These are phyloP conservation scores for Entomobrya multifasciata DNA, from an alignment of 2,888 invertebrate genomes.

Conservation along the genomic window DNA sequence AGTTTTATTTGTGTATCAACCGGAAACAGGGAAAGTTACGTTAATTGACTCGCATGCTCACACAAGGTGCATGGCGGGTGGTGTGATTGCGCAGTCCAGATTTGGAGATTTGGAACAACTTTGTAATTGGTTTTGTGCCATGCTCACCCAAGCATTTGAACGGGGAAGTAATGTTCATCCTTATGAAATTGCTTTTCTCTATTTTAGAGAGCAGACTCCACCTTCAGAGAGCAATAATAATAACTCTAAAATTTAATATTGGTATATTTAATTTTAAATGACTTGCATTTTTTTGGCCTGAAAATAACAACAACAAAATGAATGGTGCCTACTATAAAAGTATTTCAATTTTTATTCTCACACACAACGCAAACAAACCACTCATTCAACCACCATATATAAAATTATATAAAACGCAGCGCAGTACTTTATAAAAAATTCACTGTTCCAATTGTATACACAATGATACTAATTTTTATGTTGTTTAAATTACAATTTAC, in stretches of 20 bases:
- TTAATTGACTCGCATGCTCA: constrained; percentile 78
- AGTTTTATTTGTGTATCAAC: constrained; percentile 77
- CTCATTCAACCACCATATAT: too few species aligned
- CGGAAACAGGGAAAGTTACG: constrained; percentile 75
- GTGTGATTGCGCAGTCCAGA: constrained; percentile 75
- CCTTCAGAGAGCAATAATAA: constrained; percentile 34
- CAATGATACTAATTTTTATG: not conserved
- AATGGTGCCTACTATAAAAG: constrained; percentile 12
- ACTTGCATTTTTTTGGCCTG: not conserved
- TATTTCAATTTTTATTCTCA: too few species aligned
- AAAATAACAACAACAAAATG: too few species aligned
- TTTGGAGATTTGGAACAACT: constrained; percentile 73
- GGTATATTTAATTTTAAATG: not conserved
- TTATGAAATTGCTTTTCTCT: constrained; percentile 72
- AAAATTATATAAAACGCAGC: too few species aligned
- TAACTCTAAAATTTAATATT: not conserved
- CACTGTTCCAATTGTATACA: not conserved
- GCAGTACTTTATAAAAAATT: not conserved
- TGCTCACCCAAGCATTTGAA: constrained; percentile 65
- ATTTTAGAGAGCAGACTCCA: constrained; percentile 43
- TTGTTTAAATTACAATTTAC: too few species aligned
- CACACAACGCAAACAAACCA: too few species aligned
- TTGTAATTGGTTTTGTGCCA: constrained; percentile 75
- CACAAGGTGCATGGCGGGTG: constrained; percentile 70
- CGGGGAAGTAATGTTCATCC: constrained; percentile 58